These are phyloP conservation scores for Drosophila paranaensis DNA, from an alignment of 2,888 invertebrate genomes.

Conservation along the genomic window DNA sequence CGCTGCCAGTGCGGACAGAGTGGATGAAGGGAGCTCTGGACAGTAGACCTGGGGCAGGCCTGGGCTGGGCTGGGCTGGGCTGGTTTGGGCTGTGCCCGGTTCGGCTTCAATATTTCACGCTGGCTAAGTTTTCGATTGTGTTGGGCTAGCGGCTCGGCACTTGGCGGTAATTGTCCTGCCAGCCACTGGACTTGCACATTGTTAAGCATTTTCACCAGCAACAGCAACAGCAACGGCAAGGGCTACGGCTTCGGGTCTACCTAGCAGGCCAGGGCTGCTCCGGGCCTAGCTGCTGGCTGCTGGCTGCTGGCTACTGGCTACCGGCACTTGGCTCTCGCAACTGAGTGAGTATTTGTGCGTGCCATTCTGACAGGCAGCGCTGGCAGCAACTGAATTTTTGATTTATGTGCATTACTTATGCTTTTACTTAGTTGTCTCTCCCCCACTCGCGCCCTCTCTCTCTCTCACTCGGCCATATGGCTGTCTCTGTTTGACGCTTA, in stretches of 20 bases:
- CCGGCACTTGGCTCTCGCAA: conserved; percentile 2
- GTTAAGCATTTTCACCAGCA: conserved; percentile 64
- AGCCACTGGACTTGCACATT: conserved; percentile 65
- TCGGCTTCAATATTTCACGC: conserved; percentile 76
- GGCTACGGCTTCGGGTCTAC: neutral
- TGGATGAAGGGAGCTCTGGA: conserved; percentile 10
- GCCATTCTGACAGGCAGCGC: conserved; percentile 75
- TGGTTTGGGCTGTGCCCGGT: neutral
- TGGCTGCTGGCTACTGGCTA: neutral
- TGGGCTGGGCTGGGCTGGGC: neutral
- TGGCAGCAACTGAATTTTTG: conserved; percentile 82
- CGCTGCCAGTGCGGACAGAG: conserved; percentile 14
- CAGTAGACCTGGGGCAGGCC: conserved; percentile 1
- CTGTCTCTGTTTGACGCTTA: conserved; percentile 56
- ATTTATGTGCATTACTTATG: conserved; percentile 83
- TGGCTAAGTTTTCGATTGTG: conserved; percentile 75
- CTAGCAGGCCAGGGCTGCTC: conserved; percentile 3
- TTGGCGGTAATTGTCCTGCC: conserved; percentile 73
- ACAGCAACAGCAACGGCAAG: conserved; percentile 23
- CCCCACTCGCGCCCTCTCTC: neutral
- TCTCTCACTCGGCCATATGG: conserved; percentile 5
- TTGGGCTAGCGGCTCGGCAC: conserved; percentile 49
- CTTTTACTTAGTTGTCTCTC: conserved; percentile 77
- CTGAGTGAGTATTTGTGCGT: conserved; percentile 79
- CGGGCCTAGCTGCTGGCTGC: neutral